Percentiles rank a stretch among this genome's conserved stretches.
Conservation (phyloP, 1,140 invertebrate species). For the Zaprionus taronus region DNA sequence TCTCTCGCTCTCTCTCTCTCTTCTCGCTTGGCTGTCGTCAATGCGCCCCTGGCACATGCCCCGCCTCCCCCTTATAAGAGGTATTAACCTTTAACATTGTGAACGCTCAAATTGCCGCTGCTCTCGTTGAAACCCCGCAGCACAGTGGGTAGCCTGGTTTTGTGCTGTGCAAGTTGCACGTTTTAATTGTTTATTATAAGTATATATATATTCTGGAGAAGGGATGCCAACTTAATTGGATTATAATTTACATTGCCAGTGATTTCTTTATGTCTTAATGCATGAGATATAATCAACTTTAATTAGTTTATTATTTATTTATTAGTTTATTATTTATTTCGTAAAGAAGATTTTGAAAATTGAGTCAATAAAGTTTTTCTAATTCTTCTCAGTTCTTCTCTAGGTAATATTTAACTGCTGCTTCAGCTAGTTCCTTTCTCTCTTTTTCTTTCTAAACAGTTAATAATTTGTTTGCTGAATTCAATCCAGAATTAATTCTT, state of each 20-base stretch:
- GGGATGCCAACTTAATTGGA: neutral
- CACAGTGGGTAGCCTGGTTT: conserved; percentile 22
- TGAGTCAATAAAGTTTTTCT: no score
- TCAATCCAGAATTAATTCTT: neutral
- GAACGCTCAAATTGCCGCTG: conserved; percentile 36
- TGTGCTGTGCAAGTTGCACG: neutral
- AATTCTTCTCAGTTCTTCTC: no score
- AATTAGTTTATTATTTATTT: no score
- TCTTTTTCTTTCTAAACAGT: no score
- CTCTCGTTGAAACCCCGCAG: conserved; percentile 12
- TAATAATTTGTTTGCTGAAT: no score
- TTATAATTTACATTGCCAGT: no score
- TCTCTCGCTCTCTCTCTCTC: neutral
- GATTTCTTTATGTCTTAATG: no score
- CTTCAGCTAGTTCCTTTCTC: no score
- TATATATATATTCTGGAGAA: conserved; percentile 1
- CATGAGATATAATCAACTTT: no score
- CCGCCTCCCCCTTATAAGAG: conserved; percentile 8
- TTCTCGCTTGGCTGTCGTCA: conserved; percentile 14
- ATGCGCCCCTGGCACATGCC: neutral
- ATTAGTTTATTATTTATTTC: no score
- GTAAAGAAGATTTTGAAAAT: no score
- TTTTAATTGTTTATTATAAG: neutral
- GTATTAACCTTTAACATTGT: conserved; percentile 67
- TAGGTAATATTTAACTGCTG: no score